A percentile compares a stretch with the other conserved stretches of the same genome.
Conservation (phyloP, 2,888 invertebrate species). For the Amiota mariae region DNA sequence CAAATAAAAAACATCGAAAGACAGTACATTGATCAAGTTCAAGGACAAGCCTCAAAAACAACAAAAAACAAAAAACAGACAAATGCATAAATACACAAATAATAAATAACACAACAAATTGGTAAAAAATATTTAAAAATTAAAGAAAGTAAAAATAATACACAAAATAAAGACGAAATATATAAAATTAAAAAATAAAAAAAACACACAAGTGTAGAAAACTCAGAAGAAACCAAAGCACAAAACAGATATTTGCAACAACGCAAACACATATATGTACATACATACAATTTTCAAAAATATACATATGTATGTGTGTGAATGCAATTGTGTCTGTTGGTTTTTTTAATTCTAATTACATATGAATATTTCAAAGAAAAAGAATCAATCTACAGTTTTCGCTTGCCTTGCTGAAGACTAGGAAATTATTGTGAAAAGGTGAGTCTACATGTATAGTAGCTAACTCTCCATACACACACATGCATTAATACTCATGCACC, state of each 20-base stretch:
- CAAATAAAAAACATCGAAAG: not conserved
- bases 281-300: no score
- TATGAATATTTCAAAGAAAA: no score
- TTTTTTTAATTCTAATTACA: no score
- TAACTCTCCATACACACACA: no score
- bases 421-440: no score
- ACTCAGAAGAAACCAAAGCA: no score
- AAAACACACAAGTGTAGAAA: not conserved
- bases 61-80: slow-evolving; percentile 13
- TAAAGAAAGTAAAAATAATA: not conserved
- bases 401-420: no score
- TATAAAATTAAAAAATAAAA: not conserved
- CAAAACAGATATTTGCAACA: no score
- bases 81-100: not conserved
- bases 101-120: not conserved
- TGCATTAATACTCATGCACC: not conserved
- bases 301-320: not conserved
- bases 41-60: slow-evolving; percentile 52
- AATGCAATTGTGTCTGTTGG: not conserved
- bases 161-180: not conserved
- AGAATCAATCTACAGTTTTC: no score
- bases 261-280: no score
- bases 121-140: not conserved
- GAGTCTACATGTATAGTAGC: not conserved
- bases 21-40: slow-evolving; percentile 61